These are phyloP conservation scores for Echinarachnius parma DNA, from an alignment of 53 echinoderm and acorn worm species.

Conservation along the genomic window DNA sequence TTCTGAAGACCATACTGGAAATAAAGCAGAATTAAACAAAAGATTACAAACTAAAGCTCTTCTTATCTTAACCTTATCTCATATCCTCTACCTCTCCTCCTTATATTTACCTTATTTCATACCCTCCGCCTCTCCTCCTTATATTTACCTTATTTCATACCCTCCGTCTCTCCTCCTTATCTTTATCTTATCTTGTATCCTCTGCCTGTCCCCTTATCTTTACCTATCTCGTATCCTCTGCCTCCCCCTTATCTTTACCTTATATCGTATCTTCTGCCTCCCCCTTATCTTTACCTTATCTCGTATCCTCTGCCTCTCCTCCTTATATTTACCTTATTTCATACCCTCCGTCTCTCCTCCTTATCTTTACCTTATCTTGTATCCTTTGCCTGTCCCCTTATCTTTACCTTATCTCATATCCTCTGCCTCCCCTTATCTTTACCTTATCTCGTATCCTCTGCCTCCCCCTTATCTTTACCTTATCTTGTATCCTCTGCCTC, in stretches of 20 bases:
- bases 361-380: too few relatives aligned
- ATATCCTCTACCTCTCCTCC: constrained; percentile 15
- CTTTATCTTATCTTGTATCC: neutral
- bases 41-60: too few relatives aligned
- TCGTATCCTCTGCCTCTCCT: constrained; percentile 91
- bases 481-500: neutral
- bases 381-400: too few relatives aligned
- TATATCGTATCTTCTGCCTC: neutral
- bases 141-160: neutral
- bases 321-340: constrained; percentile 69
- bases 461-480: constrained; percentile 7
- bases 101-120: neutral
- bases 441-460: constrained; percentile 19
- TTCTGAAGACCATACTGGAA: too few relatives aligned
- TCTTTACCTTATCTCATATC: neutral
- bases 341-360: constrained; percentile 43
- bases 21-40: too few relatives aligned
- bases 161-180: constrained; percentile 1
- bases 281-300: constrained; percentile 66
- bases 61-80: constrained; percentile 1
- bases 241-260: neutral
- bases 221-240: neutral
- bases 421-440: neutral
- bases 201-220: neutral
- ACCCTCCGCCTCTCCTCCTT: neutral